These are phyloP conservation scores for Lepidothrix coronata DNA, from an alignment of 2,113 vertebrate species.

Conservation along the genomic window DNA sequence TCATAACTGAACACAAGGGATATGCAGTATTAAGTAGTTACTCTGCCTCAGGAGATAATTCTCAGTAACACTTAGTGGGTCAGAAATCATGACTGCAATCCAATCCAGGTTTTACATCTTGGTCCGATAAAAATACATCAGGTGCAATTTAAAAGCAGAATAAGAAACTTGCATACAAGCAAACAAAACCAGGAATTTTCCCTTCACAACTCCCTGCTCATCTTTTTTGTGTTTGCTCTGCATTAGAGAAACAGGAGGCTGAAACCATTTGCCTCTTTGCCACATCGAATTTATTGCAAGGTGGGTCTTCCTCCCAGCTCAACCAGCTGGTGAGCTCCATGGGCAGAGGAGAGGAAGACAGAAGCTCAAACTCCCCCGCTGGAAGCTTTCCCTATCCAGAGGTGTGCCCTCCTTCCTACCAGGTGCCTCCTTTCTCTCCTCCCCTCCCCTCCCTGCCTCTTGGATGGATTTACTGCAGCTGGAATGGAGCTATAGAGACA, in stretches of 20 bases:
- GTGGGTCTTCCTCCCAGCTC: not conserved
- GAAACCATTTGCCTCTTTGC: not conserved
- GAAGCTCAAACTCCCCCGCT: not conserved
- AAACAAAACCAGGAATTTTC: not conserved
- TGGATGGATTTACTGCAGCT: not conserved
- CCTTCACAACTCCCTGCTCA: not conserved
- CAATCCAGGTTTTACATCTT: not conserved
- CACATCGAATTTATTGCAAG: not conserved
- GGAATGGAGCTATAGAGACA: not conserved
- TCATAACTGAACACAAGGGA: conserved; percentile 15
- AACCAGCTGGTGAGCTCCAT: not conserved
- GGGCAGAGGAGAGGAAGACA: not conserved
- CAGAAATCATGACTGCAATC: conserved; percentile 31
- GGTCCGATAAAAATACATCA: conserved; percentile 37
- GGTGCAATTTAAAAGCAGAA: conserved; percentile 6
- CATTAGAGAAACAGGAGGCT: not conserved
- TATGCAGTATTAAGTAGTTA: not conserved
- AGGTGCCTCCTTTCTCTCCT: not conserved
- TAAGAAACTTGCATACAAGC: not conserved
- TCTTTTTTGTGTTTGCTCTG: not conserved
- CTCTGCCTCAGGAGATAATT: conserved; percentile 29
- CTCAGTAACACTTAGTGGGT: conserved; percentile 12
- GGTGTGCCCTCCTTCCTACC: not conserved
- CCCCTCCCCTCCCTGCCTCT: not conserved
- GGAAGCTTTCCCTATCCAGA: not conserved